Evolutionary conservation across 2,888 invertebrate genomes (phyloP), one percentile per base, ranked within the genome.

Genomic region (Caenorhabditis uteleia): DNA sequence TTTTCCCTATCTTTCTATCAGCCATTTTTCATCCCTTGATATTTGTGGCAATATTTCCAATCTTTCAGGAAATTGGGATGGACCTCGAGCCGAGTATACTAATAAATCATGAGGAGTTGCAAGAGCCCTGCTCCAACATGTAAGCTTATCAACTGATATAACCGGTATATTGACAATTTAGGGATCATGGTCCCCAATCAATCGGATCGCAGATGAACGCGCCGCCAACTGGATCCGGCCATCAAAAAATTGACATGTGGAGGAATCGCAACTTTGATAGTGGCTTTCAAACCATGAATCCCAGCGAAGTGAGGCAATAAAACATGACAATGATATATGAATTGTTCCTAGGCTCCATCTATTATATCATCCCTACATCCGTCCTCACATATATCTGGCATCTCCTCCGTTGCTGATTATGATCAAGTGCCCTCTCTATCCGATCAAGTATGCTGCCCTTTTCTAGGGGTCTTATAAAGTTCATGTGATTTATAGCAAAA

Each of bases 271-370:
- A 70, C 46, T 75, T 65, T 43, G 79, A 79, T 61, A 78, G 78
- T 49, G 79, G 79, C 40, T 70, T 79, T 25, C 79, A 79, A 49
- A 77, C 77, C 18, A 79, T 79, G 77, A 70, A 70, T 53, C 77
- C 73, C 42, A 74, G 74, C 46, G 74, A 77, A 64, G 79, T 75
- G 14, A 14, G 27, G 48, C 20, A n/a, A 34, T 34, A 36, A 31
- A 50, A 18, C 38, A 56, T 40, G 48, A 42, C 49, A 43, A 51
- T 51, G 51, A 23, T 47, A 43, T 53, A 44, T 46, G 21, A 59
- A 29, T 29, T 6, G 5, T 48, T 59, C 68, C 44, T 31, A 75
- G 75, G 68, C 68, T 25, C 71, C 74, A 26, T 76, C 76, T 18
- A 51, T 76, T 42, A 75, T 77, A 56, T 74, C 74, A 6, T 66